phyloP scores from a whole-genome alignment of 1,140 invertebrate genomes.

The Zeugodacus cucurbitae region DNA sequence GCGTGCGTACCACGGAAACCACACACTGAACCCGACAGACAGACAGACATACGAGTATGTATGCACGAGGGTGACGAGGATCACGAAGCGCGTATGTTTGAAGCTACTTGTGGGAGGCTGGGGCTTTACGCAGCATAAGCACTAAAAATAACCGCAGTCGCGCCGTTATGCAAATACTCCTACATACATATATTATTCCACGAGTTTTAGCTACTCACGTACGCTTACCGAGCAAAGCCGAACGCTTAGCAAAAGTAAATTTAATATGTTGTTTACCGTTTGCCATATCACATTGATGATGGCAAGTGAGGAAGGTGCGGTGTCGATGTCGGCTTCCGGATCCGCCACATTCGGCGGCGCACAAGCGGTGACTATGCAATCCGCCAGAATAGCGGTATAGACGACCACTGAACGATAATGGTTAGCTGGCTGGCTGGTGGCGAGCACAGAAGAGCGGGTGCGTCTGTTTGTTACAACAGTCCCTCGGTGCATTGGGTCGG shows the following conservation, averaged over 20 bases:
- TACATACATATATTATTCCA: neutral
- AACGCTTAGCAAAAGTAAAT: neutral
- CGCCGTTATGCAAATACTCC: neutral
- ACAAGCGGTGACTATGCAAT: neutral
- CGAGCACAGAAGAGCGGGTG: neutral
- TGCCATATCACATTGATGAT: neutral
- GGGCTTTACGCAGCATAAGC: neutral
- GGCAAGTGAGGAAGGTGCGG: neutral
- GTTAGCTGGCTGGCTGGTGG: neutral
- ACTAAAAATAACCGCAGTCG: conserved; percentile 26
- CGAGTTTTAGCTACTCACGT: neutral
- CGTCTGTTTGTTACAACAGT: neutral
- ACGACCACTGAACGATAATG: neutral
- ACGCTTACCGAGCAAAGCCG: neutral
- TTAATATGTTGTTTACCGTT: conserved; percentile 26
- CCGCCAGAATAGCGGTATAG: neutral
- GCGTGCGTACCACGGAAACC: neutral
- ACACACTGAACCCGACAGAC: neutral
- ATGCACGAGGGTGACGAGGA: neutral
- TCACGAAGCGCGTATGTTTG: neutral
- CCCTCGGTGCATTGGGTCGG: neutral
- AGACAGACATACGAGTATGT: too few relatives aligned
- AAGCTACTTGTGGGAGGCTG: neutral
- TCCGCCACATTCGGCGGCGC: neutral
- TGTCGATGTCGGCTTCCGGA: neutral